These are phyloP conservation scores for Oscheius myriophilus DNA, from an alignment of 2,888 invertebrate genomes.

Conservation along the genomic window DNA sequence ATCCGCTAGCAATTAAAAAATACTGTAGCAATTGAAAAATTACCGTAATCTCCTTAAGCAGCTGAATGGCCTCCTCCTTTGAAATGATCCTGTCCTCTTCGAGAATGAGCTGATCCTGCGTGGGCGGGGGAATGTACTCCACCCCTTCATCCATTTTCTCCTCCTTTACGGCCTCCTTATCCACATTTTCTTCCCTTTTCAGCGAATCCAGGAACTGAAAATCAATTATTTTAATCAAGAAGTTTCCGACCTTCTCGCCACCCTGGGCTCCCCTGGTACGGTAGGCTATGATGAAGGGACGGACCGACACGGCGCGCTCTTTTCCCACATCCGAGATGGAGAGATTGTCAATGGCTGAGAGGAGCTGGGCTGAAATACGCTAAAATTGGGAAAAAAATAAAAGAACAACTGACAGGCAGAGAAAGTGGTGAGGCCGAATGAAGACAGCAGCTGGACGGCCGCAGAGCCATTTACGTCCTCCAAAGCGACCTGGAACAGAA, in stretches of 20 bases:
- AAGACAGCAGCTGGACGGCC: slow-evolving; percentile 36
- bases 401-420: slow-evolving; percentile 17
- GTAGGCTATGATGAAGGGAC: slow-evolving; percentile 26
- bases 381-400: neutral
- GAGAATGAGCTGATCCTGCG: neutral
- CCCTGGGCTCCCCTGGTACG: slow-evolving; percentile 22
- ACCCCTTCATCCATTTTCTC: neutral
- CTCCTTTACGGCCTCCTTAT: neutral
- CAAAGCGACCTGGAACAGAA: slow-evolving; percentile 33
- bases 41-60: slow-evolving; percentile 18
- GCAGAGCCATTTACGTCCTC: slow-evolving; percentile 32
- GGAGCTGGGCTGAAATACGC: slow-evolving; percentile 22
- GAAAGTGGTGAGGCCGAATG: slow-evolving; percentile 26
- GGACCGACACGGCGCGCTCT: neutral
- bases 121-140: neutral
- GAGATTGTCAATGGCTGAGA: slow-evolving; percentile 19
- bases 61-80: slow-evolving; percentile 3
- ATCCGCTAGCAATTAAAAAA: no score
- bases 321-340: neutral
- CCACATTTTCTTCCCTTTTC: neutral
- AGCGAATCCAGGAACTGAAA: neutral
- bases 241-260: slow-evolving; percentile 17
- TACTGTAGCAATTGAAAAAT: no score
- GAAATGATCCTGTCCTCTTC: neutral
- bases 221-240: neutral